Percentiles rank a stretch among this genome's conserved stretches.
These are phyloP conservation scores for Kryptolebias ocellatus DNA, from an alignment of 2,797 vertebrate genomes.

Conservation along the genomic window DNA sequence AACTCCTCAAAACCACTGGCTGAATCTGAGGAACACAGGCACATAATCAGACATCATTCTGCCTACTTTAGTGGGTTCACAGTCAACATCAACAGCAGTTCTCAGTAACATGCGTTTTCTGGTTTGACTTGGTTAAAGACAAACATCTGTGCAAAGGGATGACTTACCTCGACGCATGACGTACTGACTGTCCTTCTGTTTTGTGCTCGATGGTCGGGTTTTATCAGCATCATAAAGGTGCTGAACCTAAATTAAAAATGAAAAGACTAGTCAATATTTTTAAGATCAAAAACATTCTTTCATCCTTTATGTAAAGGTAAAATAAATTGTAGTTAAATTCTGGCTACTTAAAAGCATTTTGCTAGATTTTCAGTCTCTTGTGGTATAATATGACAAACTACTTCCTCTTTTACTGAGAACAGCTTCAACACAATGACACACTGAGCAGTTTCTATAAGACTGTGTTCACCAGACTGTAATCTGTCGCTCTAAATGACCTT, in stretches of 20 bases:
- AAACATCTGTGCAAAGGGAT: neutral
- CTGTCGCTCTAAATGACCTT: conserved; percentile 6
- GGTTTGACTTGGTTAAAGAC: neutral
- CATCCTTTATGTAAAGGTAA: neutral
- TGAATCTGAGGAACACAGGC: conserved; percentile 57
- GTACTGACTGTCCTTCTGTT: conserved; percentile 41
- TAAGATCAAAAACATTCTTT: neutral
- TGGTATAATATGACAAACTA: too few species aligned
- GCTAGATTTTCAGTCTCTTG: neutral
- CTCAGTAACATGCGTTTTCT: neutral
- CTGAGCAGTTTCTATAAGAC: neutral
- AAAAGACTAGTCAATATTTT: neutral
- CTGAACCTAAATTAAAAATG: conserved; percentile 77
- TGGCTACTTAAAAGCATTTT: neutral
- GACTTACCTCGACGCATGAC: conserved; percentile 68
- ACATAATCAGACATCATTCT: neutral
- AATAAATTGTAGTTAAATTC: neutral
- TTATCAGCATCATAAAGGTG: conserved; percentile 77
- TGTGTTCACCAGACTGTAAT: neutral
- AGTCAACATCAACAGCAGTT: neutral
- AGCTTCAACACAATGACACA: too few species aligned
- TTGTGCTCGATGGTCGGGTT: conserved; percentile 42
- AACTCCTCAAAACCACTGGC: conserved; percentile 80
- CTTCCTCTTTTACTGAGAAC: too few species aligned
- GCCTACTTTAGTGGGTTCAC: neutral